Base-by-base conservation (phyloP, 2,113 vertebrate species). In the Pongo pygmaeus region DNA sequence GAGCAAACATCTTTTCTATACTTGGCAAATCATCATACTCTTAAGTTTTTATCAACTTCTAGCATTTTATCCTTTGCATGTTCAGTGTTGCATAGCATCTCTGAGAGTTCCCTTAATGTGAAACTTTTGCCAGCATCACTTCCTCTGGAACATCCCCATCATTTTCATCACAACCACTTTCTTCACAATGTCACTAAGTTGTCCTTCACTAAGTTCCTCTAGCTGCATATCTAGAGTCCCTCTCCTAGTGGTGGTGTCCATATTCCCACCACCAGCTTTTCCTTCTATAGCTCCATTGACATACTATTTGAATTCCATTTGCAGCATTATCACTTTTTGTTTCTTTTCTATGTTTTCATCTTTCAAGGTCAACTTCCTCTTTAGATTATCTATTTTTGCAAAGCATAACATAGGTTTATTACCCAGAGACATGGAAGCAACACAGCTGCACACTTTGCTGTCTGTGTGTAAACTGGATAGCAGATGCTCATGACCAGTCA, bases 191-290 rank as follows among this genome's bases (percentile, higher is more conserved):
- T 75, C 8, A 0, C 11, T 43, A 57, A 35, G 40, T 6, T n/a
- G 10, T 12, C 70, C 89, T 52, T 92, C 80, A 13, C 20, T 9
- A 14, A 16, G 25, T 38, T 17, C 55, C 61, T 38, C 35, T 4
- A 32, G 27, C 84, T 12, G 4, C 35, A 3, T 4, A n/a, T 12
- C 67, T 18, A 2, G 46, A 16, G 38, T 25, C 75, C 27, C 75
- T 48, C 0, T 7, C 27, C 23, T 0, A 13, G 40, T 75, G 17
- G 32, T 11, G 0, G 2, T 0, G 8, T 25, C 59, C 43, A 16
- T 38, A 0, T 40, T 18, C 40, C 43, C 25, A 22, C 0, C 0
- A 10, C 38, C 22, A 8, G 75, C 43, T 59, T 4, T 85, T 72
- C 88, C 81, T 80, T 46, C 92, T 78, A 0, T 1, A 35, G 18